Conservation (phyloP, 2,113 vertebrate genomes). For the Pseudolaguvia tuberculata region DNA sequence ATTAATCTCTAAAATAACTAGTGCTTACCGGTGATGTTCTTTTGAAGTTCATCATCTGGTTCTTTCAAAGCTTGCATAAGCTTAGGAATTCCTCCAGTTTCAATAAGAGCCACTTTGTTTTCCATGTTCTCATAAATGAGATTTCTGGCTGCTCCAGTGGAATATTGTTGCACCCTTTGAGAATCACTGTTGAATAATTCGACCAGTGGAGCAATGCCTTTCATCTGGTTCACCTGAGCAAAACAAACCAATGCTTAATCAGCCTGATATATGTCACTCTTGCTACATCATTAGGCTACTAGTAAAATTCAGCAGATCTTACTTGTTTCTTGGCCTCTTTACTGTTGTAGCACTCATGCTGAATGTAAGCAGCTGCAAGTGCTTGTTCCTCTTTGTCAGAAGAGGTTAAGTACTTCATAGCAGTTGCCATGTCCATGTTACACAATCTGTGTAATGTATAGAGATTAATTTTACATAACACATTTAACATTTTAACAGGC, state of each 20-base stretch:
- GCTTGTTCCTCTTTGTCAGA: conserved; percentile 78
- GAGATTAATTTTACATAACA: background rate
- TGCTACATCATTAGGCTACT: background rate
- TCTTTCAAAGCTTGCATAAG: conserved; percentile 75
- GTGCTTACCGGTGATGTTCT: conserved; percentile 74
- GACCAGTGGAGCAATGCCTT: conserved; percentile 80
- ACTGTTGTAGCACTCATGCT: conserved; percentile 90
- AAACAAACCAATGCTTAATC: background rate
- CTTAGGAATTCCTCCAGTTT: conserved; percentile 79
- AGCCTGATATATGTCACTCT: background rate
- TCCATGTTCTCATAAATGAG: conserved; percentile 86
- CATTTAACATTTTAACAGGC: background rate
- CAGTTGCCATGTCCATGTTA: conserved; percentile 77
- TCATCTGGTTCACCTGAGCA: conserved; percentile 76
- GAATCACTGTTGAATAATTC: conserved; percentile 82
- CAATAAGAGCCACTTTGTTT: conserved; percentile 84
- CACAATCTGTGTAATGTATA: conserved; percentile 39
- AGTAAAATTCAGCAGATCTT: conserved; percentile 3
- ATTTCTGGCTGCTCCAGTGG: conserved; percentile 88
- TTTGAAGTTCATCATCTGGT: conserved; percentile 82
- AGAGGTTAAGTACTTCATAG: conserved; percentile 79
- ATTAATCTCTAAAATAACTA: background rate
- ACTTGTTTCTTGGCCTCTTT: conserved; percentile 81
- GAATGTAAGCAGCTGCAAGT: conserved; percentile 85
- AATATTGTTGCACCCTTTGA: conserved; percentile 84